Conservation (phyloP, 2,797 vertebrate genomes). For the Chloroceryle amazona region DNA sequence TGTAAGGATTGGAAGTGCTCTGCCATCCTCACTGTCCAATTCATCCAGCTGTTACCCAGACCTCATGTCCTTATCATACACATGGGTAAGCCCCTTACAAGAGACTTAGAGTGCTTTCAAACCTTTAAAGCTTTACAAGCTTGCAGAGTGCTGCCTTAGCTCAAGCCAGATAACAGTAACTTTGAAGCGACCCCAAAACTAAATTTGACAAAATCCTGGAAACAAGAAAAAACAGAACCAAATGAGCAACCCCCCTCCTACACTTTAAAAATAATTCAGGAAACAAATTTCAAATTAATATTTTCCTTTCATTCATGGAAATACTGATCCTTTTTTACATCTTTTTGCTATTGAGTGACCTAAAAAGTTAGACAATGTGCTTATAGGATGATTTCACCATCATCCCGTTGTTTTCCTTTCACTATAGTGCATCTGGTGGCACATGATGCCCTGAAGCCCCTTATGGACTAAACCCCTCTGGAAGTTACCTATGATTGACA, state of each 20-base stretch:
- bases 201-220: not conserved
- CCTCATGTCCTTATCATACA: not conserved
- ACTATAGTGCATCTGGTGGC: not conserved
- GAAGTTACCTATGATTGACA: not conserved
- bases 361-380: not conserved
- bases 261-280: not conserved
- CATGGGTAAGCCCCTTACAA: not conserved
- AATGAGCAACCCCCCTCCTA: too few relatives aligned
- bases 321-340: not conserved
- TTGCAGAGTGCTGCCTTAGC: not conserved
- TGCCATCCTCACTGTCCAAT: not conserved
- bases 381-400: not conserved
- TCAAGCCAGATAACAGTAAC: not conserved
- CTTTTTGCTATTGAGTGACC: not conserved
- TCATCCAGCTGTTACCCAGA: not conserved
- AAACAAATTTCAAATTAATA: not conserved
- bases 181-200: not conserved
- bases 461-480: not conserved
- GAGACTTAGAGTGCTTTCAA: not conserved
- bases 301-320: not conserved
- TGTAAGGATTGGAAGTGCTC: not conserved
- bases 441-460: not conserved
- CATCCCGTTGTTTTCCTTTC: not conserved
- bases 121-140: not conserved
- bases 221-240: not conserved